phyloP scores from a whole-genome alignment of 1,140 invertebrate species.

The Drosophila cardini region DNA sequence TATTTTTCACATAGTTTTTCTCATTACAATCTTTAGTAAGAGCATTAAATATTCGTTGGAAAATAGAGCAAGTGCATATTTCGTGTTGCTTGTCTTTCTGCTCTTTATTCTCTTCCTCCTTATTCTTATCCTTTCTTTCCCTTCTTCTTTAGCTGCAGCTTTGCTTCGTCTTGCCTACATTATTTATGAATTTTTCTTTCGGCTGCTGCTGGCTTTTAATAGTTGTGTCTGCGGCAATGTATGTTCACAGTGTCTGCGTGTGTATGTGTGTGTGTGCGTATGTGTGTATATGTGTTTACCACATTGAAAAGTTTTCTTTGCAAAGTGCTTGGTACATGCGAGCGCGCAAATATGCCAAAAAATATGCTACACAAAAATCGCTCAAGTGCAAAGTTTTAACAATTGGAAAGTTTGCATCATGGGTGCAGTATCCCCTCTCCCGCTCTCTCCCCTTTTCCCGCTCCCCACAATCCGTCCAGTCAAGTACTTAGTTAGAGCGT shows the following conservation, averaged over 20 bases:
- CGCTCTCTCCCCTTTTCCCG: too few species aligned
- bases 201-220: constrained; percentile 75
- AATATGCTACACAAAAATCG: constrained; percentile 82
- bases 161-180: constrained; percentile 53
- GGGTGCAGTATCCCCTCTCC: constrained; percentile 39
- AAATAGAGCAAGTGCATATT: constrained; percentile 28
- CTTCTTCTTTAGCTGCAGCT: constrained; percentile 28
- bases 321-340: constrained; percentile 81
- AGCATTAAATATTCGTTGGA: constrained; percentile 44
- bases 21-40: background rate
- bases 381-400: constrained; percentile 82
- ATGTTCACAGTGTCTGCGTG: constrained; percentile 29
- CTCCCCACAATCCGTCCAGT: constrained; percentile 16
- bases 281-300: constrained; percentile 62
- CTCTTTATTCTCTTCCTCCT: background rate
- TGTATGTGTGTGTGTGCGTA: constrained; percentile 20
- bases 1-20: too few species aligned
- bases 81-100: constrained; percentile 18
- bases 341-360: constrained; percentile 79
- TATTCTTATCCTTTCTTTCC: too few species aligned
- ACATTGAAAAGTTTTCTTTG: constrained; percentile 83
- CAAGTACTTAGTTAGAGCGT: constrained; percentile 57
- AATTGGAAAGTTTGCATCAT: constrained; percentile 78
- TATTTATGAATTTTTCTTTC: constrained; percentile 80
- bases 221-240: constrained; percentile 67